A percentile compares a stretch with the other conserved stretches of the same genome.
phyloP scores from a whole-genome alignment of 2,888 invertebrate genomes.

The Lampropteryx suffumata region DNA sequence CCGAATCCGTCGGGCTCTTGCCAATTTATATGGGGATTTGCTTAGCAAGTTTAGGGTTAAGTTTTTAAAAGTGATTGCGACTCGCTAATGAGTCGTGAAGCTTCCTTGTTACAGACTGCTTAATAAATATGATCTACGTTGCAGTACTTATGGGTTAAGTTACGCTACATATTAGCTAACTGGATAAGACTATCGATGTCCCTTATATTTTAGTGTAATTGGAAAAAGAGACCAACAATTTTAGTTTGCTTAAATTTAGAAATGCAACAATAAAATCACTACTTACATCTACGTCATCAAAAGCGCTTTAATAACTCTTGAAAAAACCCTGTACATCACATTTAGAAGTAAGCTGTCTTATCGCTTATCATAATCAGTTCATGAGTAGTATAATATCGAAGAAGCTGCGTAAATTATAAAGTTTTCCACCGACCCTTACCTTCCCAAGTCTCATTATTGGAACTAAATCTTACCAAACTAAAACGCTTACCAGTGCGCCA shows the following conservation, averaged over 20 bases:
- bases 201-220: no score
- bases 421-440: conserved; percentile 39
- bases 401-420: conserved; percentile 34
- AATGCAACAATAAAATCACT: no score
- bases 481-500: conserved; percentile 41
- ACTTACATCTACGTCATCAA: no score
- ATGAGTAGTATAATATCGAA: neutral
- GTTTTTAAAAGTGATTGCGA: conserved; percentile 25
- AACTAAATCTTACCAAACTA: conserved; percentile 54
- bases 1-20: conserved; percentile 71
- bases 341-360: no score
- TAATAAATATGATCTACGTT: conserved; percentile 1
- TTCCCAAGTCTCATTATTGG: conserved; percentile 56
- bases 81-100: conserved; percentile 15
- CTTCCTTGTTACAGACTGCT: conserved; percentile 1
- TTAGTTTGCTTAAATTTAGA: no score
- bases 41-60: conserved; percentile 58
- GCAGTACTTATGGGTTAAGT: no score
- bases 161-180: no score
- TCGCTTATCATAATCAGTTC: neutral
- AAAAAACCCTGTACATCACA: no score
- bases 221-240: no score
- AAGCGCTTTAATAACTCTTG: no score
- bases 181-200: no score
- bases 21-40: conserved; percentile 76